Base-by-base conservation (phyloP, 2,113 vertebrate genomes). In the Bufo bufo region DNA sequence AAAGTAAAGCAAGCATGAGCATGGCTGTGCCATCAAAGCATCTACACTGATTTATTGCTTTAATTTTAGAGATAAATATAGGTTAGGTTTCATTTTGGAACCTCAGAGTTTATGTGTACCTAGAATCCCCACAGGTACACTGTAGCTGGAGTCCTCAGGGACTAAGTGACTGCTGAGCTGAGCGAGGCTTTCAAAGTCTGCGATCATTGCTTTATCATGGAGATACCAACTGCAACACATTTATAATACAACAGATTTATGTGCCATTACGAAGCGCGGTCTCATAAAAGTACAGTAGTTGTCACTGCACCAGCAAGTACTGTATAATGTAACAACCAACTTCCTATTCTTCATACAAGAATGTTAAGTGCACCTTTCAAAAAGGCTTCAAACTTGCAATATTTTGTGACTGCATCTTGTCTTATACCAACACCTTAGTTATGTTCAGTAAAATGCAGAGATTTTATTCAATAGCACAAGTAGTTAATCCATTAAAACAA, bases 1-100 rank as follows among this genome's bases (percentile, higher is more conserved):
- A 65, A 78, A 23, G 14, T 72, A 65, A 12, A 14, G 16, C 23
- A 63, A 33, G 45, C 61, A 17, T 69, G 8, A 86, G 43, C 23
- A 43, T 49, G 33, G n/a, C 74, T 19, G 45, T 47, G 43, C 45
- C 3, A 45, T 77, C 19, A 58, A 13, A 0, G 45, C 14, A 61
- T 78, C n/a, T 49, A 16, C 4, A 58, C 16, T 71, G 50, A 87
- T 80, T 87, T 54, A 80, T 66, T 56, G 85, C 20, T 87, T 80
- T 87, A 71, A 80, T 87, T 86, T 87, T 4, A 56, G 20, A 43
- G 85, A n/a, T 69, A 80, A 80, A 87, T 87, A 87, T 80, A 69
- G 77, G 71, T 19, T 77, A 50, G 72, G 56, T 85, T 77, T 85
- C 49, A 77, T 69, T 85, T 61, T 63, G 16, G 58, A 77, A 77